These are phyloP conservation scores for Sesia bembeciformis DNA, from an alignment of 2,888 invertebrate genomes.

Conservation along the genomic window DNA sequence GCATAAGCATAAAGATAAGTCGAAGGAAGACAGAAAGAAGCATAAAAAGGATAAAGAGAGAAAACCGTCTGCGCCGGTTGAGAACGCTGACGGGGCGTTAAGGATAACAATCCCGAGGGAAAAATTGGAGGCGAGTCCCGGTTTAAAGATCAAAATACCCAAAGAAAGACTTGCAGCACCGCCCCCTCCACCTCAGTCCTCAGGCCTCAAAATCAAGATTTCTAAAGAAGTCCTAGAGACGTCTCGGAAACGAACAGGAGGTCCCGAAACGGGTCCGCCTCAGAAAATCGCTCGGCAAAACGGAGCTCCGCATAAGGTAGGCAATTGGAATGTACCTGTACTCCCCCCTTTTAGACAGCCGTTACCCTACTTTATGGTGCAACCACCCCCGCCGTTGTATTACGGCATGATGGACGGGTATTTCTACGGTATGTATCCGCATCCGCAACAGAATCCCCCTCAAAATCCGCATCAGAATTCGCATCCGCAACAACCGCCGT, in stretches of 20 bases:
- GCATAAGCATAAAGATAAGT: slow-evolving; percentile 86
- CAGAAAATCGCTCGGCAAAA: slow-evolving; percentile 52
- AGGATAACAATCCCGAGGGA: slow-evolving; percentile 63
- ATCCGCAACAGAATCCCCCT: slow-evolving; percentile 2
- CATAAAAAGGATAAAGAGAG: slow-evolving; percentile 79
- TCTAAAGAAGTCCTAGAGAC: slow-evolving; percentile 81
- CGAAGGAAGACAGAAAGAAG: slow-evolving; percentile 81
- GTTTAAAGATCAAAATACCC: slow-evolving; percentile 87
- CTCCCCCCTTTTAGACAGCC: slow-evolving; percentile 37
- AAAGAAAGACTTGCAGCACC: slow-evolving; percentile 80
- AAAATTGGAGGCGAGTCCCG: slow-evolving; percentile 56
- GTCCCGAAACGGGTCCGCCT: slow-evolving; percentile 33
- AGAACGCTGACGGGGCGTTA: slow-evolving; percentile 34
- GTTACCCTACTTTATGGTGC: slow-evolving; percentile 53
- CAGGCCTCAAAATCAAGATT: slow-evolving; percentile 85
- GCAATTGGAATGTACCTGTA: slow-evolving; percentile 34
- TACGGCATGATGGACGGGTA: slow-evolving; percentile 40
- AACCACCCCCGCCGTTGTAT: slow-evolving; percentile 52
- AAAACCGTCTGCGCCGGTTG: slow-evolving; percentile 25
- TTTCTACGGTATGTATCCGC: slow-evolving; percentile 22
- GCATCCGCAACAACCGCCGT: slow-evolving; percentile 52
- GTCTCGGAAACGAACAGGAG: slow-evolving; percentile 47
- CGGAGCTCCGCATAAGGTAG: slow-evolving; percentile 60
- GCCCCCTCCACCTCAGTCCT: slow-evolving; percentile 50
- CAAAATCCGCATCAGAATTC: slow-evolving; percentile 9